Percentiles rank a stretch among this genome's conserved stretches.
These are phyloP conservation scores for Aegotheles bennettii DNA, from an alignment of 2,113 vertebrate genomes.

Conservation along the genomic window DNA sequence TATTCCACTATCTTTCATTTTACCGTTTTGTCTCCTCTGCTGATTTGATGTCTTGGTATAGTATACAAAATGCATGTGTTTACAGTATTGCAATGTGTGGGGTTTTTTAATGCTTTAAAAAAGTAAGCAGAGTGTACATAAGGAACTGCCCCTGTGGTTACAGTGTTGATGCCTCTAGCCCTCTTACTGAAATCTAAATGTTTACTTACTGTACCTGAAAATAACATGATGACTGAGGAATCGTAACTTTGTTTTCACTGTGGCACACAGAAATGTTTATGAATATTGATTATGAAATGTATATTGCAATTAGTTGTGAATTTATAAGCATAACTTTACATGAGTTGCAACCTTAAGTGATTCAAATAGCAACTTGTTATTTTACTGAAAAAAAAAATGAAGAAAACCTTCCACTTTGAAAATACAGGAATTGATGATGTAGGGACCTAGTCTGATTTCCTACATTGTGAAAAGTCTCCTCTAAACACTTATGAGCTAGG, in stretches of 20 bases:
- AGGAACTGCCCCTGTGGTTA: background rate
- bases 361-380: background rate
- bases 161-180: background rate
- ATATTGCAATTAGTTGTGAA: background rate
- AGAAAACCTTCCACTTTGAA: background rate
- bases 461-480: background rate
- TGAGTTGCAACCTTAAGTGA: background rate
- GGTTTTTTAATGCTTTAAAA: background rate
- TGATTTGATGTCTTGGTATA: background rate
- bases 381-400: background rate
- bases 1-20: background rate
- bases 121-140: background rate
- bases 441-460: background rate
- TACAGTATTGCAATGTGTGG: background rate
- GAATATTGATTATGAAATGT: background rate
- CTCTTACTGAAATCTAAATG: background rate
- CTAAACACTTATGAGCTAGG: fast-evolving
- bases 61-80: background rate
- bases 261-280: background rate
- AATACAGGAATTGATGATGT: background rate
- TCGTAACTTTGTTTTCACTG: background rate
- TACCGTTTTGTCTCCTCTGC: background rate
- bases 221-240: background rate
- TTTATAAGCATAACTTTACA: background rate
- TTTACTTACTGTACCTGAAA: background rate